Conservation (phyloP, 2,797 vertebrate species). For the Ispidina picta region DNA sequence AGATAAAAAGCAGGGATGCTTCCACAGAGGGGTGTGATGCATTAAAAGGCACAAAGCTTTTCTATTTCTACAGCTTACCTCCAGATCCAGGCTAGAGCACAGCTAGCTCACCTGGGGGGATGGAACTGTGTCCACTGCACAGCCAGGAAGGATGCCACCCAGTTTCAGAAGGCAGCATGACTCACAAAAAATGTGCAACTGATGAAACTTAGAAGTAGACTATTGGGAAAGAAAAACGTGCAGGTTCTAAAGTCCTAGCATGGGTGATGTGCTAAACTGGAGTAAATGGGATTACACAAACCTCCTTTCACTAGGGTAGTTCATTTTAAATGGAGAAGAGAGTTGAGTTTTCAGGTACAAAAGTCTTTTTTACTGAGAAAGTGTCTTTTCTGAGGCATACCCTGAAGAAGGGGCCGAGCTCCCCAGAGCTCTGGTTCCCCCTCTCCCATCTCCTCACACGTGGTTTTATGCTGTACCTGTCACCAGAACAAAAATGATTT, state of each 20-base stretch:
- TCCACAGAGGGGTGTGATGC: neutral
- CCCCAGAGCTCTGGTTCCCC: too few relatives aligned
- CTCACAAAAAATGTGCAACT: accelerated
- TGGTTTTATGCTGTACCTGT: too few relatives aligned
- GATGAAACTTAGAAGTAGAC: neutral
- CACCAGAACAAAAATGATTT: too few relatives aligned
- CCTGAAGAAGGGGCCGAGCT: too few relatives aligned
- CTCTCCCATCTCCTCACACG: too few relatives aligned
- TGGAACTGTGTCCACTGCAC: accelerated
- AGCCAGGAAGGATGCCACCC: neutral
- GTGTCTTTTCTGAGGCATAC: neutral
- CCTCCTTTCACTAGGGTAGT: neutral
- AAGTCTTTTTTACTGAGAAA: neutral
- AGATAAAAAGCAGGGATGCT: neutral
- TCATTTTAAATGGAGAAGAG: neutral
- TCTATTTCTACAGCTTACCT: neutral
- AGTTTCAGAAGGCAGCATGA: neutral
- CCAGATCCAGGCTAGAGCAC: neutral
- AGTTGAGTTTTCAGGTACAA: neutral
- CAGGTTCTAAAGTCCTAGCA: neutral
- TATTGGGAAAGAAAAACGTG: neutral
- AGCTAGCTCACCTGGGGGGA: too few relatives aligned
- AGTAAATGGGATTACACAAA: too few relatives aligned
- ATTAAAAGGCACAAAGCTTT: neutral
- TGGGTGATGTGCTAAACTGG: too few relatives aligned